Percentiles rank a stretch among this genome's conserved stretches.
These are phyloP conservation scores for Sphyrna mokarran DNA, from an alignment of 2,113 vertebrate species.

Conservation along the genomic window DNA sequence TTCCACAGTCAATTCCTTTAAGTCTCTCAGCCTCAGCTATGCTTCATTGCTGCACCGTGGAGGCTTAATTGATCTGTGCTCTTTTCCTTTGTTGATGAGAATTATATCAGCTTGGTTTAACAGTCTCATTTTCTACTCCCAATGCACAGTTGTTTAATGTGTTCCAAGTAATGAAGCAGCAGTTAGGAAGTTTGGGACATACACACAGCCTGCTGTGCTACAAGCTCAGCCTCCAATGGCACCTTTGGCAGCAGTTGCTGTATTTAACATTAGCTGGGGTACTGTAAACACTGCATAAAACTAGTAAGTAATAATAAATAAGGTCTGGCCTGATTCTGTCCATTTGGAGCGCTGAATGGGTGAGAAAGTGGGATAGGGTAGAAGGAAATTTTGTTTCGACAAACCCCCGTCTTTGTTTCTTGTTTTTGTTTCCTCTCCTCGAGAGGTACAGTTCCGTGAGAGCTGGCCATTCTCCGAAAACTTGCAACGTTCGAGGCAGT, in stretches of 20 bases:
- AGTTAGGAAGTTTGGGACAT: conserved; percentile 61
- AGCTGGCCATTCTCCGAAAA: background rate
- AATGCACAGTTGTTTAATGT: conserved; percentile 64
- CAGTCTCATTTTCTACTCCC: conserved; percentile 67
- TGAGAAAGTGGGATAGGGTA: background rate
- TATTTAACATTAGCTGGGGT: conserved; percentile 15
- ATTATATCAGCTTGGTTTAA: conserved; percentile 65
- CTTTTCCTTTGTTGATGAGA: conserved; percentile 62
- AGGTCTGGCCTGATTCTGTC: background rate
- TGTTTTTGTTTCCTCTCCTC: background rate
- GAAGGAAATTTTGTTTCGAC: background rate
- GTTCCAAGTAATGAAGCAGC: conserved; percentile 69
- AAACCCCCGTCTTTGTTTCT: background rate
- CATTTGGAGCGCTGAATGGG: background rate
- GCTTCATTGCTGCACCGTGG: conserved; percentile 26
- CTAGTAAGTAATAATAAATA: background rate
- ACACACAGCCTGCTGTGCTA: conserved; percentile 45
- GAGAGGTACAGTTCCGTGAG: background rate
- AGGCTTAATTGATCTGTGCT: conserved; percentile 50
- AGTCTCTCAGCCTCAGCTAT: conserved; percentile 5
- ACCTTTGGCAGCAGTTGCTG: conserved; percentile 10
- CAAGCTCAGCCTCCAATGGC: background rate
- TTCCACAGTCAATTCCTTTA: background rate
- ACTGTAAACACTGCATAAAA: conserved; percentile 8
- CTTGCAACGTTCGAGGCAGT: background rate